phyloP scores from a whole-genome alignment of 2,888 invertebrate species.

The Campoplex capitator region DNA sequence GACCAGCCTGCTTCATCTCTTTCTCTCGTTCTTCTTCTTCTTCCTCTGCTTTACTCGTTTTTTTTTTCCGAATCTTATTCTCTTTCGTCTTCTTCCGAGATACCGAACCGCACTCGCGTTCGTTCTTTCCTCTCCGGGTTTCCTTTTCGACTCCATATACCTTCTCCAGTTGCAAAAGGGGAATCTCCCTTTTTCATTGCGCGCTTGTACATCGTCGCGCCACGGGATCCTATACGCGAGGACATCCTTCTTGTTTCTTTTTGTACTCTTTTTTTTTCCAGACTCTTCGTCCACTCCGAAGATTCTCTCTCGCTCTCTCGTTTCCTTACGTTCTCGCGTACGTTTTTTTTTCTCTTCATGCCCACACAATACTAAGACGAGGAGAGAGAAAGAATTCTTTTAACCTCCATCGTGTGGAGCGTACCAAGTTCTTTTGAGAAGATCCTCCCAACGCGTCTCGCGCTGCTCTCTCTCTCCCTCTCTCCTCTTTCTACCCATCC shows the following conservation, averaged over 20 bases:
- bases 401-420: conserved; percentile 42
- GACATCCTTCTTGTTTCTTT: conserved; percentile 63
- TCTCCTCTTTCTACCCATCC: conserved; percentile 43
- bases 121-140: conserved; percentile 31
- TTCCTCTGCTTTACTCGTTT: conserved; percentile 7
- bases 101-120: conserved; percentile 37
- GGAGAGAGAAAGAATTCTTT: conserved; percentile 29
- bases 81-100: conserved; percentile 62
- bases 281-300: conserved; percentile 56
- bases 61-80: conserved; percentile 16
- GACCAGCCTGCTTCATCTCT: conserved; percentile 53
- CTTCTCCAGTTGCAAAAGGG: conserved; percentile 61
- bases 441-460: conserved; percentile 55
- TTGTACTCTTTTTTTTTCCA: conserved; percentile 68
- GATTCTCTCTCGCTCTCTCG: conserved; percentile 53
- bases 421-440: conserved; percentile 55
- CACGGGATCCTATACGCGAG: conserved; percentile 57
- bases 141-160: conserved; percentile 33
- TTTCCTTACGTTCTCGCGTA: conserved; percentile 50
- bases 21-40: conserved; percentile 43
- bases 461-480: conserved; percentile 26
- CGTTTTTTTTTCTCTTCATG: background rate
- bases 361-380: conserved; percentile 10
- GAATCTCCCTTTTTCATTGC: conserved; percentile 63
- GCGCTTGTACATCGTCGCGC: conserved; percentile 63